phyloP scores from a whole-genome alignment of 2,888 invertebrate genomes.

The Pammene fasciana region DNA sequence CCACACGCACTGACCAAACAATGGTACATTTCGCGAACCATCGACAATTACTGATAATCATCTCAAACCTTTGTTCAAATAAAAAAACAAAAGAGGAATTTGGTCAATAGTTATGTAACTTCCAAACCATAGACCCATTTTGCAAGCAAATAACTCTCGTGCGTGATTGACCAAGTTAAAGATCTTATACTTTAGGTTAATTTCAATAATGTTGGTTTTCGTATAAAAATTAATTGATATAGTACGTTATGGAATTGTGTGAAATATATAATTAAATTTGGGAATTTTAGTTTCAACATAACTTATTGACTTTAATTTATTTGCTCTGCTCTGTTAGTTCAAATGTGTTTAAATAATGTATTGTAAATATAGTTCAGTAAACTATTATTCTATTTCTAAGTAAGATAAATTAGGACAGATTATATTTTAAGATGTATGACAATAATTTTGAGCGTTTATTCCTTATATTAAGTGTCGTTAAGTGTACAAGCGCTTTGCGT shows the following conservation, averaged over 20 bases:
- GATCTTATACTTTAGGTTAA: not conserved
- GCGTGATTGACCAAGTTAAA: not conserved
- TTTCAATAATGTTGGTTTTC: not conserved
- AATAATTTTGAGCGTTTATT: too few species aligned
- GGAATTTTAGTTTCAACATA: constrained; percentile 5
- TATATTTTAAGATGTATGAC: too few species aligned
- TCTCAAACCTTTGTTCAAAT: constrained; percentile 27
- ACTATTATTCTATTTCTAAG: too few species aligned
- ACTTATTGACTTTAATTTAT: not conserved
- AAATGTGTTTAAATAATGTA: not conserved
- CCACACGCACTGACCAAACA: constrained; percentile 14
- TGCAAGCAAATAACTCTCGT: constrained; percentile 5
- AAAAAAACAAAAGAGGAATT: constrained; percentile 26
- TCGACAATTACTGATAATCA: constrained; percentile 28
- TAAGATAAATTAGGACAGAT: too few species aligned
- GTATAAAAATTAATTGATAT: not conserved
- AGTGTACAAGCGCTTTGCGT: too few species aligned
- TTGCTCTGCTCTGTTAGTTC: constrained; percentile 7
- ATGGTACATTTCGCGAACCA: constrained; percentile 22
- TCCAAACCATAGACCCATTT: constrained; percentile 10
- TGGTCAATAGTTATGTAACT: constrained; percentile 21
- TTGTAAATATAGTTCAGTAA: too few species aligned
- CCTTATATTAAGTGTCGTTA: too few species aligned
- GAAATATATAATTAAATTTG: not conserved
- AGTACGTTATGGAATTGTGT: not conserved